Conservation (phyloP, 2,888 invertebrate genomes). For the Lypha dubia region DNA sequence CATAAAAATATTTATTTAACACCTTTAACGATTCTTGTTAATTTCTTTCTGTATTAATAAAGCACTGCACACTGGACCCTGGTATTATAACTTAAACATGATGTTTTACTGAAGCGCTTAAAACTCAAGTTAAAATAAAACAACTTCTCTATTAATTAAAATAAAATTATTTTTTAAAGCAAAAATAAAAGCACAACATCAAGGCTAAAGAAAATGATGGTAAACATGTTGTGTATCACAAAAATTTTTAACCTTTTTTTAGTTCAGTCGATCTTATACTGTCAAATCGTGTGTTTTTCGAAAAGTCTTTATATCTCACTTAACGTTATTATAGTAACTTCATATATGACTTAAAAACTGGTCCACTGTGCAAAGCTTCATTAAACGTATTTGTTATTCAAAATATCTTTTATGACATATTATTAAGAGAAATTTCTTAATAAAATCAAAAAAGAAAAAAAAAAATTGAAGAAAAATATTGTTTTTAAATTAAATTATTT, state of each 20-base stretch:
- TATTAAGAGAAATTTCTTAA: background rate
- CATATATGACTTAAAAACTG: background rate
- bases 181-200: too few relatives aligned
- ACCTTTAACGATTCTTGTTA: slow-evolving; percentile 8
- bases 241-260: too few relatives aligned
- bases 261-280: too few relatives aligned
- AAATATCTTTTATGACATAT: background rate
- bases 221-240: too few relatives aligned
- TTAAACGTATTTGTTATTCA: background rate
- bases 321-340: background rate
- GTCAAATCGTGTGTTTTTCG: too few relatives aligned
- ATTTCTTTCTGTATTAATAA: background rate
- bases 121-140: too few relatives aligned
- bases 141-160: too few relatives aligned
- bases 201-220: too few relatives aligned
- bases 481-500: background rate
- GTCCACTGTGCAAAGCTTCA: background rate
- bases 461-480: background rate
- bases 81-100: background rate
- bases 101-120: too few relatives aligned
- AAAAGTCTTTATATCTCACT: too few relatives aligned
- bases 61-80: background rate
- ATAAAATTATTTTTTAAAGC: too few relatives aligned
- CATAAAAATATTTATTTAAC: slow-evolving; percentile 51
- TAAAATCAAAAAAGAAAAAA: too few relatives aligned